Evolutionary conservation across 2,113 vertebrate genomes (phyloP), one percentile per base, ranked within the genome.

Genomic region (Ranitomeya variabilis): DNA sequence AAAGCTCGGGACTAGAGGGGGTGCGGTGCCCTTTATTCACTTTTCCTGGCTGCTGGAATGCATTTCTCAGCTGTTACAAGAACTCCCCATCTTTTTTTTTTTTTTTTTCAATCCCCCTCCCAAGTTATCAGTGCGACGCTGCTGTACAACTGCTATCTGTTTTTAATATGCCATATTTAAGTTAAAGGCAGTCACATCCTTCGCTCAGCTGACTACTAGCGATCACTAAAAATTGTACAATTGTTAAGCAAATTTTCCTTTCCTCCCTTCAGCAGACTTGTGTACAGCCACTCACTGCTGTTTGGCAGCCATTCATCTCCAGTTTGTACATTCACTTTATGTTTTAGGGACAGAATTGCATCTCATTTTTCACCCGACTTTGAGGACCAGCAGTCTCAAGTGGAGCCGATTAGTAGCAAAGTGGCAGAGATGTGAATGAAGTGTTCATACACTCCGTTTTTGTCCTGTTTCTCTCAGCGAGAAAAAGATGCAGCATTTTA

Each of bases 11-110:
- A 89, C 80, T 74, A 77, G 80, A 88, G 79, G 87, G 87, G 87
- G 87, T 52, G 69, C 86, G 64, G 71, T 89, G 81, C 81, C 87
- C 87, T 89, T 89, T 89, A 84, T 89, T 84, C 87, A 54, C 81
- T 89, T 78, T 83, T 89, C 71, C 73, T 89, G 81, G 81, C 80
- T 78, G 87, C 71, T 64, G 81, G 87, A 89, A 89, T 89, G 81
- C 26, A 89, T 59, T 81, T 83, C 79, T 74, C 71, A 78, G 71
- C 73, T 78, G 87, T 88, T 79, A 66, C 19, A 80, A 87, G 78
- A 80, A 55, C 76, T 86, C 84, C 57, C 71, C 84, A 60, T 64
- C 62, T 4, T 45, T 45, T 45, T 45, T 31, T 31, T 31, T 31
- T 31, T 74, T 76, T 57, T n/a, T 7, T 62, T 60, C 71, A 14